Percentiles rank a stretch among this genome's conserved stretches.
These are phyloP conservation scores for Epinephelus awoara DNA, from an alignment of 2,797 vertebrate species.

Conservation along the genomic window DNA sequence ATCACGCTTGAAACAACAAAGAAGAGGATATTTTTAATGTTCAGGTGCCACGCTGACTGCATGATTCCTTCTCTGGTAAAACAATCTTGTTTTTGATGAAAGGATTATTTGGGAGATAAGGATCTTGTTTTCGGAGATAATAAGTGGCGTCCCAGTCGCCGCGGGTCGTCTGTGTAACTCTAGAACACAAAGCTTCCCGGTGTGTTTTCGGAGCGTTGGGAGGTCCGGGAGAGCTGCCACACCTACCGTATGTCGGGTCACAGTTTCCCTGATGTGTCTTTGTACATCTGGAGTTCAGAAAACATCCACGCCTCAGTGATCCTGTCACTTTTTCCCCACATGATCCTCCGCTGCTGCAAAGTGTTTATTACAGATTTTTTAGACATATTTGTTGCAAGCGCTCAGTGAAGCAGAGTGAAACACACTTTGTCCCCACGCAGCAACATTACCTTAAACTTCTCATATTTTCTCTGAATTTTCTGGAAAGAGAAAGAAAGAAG, in stretches of 20 bases:
- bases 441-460: too few relatives aligned
- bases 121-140: slow-evolving; percentile 68
- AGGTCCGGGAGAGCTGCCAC: slow-evolving; percentile 31
- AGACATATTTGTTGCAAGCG: neutral
- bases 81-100: slow-evolving; percentile 26
- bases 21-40: slow-evolving; percentile 11
- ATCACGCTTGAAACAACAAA: slow-evolving; percentile 36
- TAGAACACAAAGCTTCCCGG: slow-evolving; percentile 11
- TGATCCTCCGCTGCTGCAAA: too few relatives aligned
- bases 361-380: too few relatives aligned
- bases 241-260: neutral
- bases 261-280: neutral
- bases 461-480: too few relatives aligned
- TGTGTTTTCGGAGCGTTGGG: slow-evolving; percentile 39
- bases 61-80: neutral
- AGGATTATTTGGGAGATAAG: slow-evolving; percentile 39
- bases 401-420: too few relatives aligned
- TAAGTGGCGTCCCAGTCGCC: slow-evolving; percentile 17
- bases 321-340: neutral
- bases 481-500: too few relatives aligned
- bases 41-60: neutral
- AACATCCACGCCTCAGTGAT: neutral
- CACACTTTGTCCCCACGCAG: too few relatives aligned
- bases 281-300: neutral
- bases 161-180: slow-evolving; percentile 37